Percentiles rank a stretch among this genome's conserved stretches.
These are phyloP conservation scores for Nesidiocoris tenuis DNA, from an alignment of 2,888 invertebrate species.

Conservation along the genomic window DNA sequence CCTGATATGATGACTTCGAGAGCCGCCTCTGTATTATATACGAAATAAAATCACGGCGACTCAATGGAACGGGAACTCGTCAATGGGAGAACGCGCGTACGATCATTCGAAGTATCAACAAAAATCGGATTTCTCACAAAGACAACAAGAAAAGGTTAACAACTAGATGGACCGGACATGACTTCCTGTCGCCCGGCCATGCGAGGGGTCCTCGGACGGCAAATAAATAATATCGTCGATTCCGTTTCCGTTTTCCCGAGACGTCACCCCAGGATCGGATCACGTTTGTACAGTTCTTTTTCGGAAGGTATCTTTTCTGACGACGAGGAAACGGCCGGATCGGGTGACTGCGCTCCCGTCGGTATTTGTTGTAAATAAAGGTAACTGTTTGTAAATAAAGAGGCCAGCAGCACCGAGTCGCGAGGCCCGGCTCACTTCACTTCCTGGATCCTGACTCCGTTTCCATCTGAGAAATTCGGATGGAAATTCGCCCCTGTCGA, in stretches of 20 bases:
- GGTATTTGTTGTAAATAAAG: too few relatives aligned
- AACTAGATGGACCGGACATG: neutral
- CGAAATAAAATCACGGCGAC: constrained; percentile 1
- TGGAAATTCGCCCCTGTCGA: too few relatives aligned
- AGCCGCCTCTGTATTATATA: constrained; percentile 10
- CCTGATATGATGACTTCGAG: constrained; percentile 6
- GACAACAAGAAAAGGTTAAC: neutral
- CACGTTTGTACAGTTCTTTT: constrained; percentile 1
- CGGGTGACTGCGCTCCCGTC: too few relatives aligned
- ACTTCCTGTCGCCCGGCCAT: neutral
- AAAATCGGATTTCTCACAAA: neutral
- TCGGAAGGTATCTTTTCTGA: too few relatives aligned
- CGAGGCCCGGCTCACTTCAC: too few relatives aligned
- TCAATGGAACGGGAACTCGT: neutral
- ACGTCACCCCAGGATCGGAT: neutral
- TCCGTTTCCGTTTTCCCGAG: neutral
- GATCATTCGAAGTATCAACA: constrained; percentile 2
- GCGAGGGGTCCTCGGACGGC: neutral
- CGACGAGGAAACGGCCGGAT: too few relatives aligned
- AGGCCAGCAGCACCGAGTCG: too few relatives aligned
- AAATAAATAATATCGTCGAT: constrained; percentile 20
- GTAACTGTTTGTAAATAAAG: too few relatives aligned
- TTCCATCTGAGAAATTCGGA: too few relatives aligned
- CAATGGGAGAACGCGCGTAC: neutral
- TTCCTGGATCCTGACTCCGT: too few relatives aligned